Percentiles rank a stretch among this genome's conserved stretches.
phyloP scores from a whole-genome alignment of 2,113 vertebrate species.

The Crotalus helleri region DNA sequence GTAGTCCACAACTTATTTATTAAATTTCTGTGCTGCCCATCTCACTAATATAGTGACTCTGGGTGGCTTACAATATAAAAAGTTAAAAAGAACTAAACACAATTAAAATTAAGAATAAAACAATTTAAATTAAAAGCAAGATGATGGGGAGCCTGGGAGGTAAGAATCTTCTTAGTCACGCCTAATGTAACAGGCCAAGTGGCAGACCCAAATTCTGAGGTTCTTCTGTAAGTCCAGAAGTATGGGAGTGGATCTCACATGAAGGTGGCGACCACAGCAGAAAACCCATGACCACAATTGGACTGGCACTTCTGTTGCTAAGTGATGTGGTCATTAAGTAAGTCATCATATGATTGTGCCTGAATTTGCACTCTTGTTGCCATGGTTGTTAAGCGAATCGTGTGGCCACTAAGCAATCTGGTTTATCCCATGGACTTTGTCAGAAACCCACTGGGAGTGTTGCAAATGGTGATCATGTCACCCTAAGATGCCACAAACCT shows the following conservation, averaged over 20 bases:
- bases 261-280: neutral
- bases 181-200: neutral
- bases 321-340: neutral
- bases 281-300: neutral
- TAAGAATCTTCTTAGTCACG: neutral
- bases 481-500: neutral
- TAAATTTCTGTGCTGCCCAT: neutral
- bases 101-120: neutral
- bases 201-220: neutral
- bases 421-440: neutral
- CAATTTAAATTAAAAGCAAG: neutral
- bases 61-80: neutral
- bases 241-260: neutral
- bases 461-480: neutral
- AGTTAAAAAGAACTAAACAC: neutral
- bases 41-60: neutral
- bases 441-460: neutral
- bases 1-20: neutral
- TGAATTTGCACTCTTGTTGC: neutral
- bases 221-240: neutral
- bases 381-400: neutral
- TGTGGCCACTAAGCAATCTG: neutral
- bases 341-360: neutral
- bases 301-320: neutral
- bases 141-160: neutral